Evolutionary conservation across 2,888 invertebrate species (phyloP).

Genomic region (Sialis lutaria): DNA sequence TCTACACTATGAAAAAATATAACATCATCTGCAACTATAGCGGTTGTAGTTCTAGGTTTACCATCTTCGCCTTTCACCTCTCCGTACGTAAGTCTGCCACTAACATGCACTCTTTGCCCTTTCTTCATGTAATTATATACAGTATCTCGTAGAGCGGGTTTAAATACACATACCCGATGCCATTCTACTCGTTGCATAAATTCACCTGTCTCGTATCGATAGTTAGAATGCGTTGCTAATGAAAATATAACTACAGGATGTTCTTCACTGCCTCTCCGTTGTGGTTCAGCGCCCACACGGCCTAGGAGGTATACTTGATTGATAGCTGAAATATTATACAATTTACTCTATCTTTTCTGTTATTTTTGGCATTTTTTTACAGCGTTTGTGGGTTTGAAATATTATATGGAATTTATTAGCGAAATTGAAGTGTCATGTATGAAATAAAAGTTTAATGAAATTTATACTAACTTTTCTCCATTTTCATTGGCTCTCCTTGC

Average conservation of each 20-base stretch:
- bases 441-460: too few species aligned
- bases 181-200: conserved; percentile 76
- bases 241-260: conserved; percentile 82
- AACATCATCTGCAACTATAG: conserved; percentile 74
- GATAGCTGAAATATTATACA: conserved; percentile 34
- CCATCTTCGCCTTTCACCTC: conserved; percentile 69
- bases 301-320: conserved; percentile 76
- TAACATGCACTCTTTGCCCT: conserved; percentile 69
- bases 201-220: conserved; percentile 64
- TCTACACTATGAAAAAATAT: conserved; percentile 48
- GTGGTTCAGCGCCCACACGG: conserved; percentile 76
- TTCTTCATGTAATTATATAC: conserved; percentile 67
- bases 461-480: too few species aligned
- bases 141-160: conserved; percentile 61
- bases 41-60: conserved; percentile 48
- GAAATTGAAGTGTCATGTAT: too few species aligned
- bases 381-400: too few species aligned
- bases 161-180: conserved; percentile 80
- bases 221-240: conserved; percentile 75
- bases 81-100: conserved; percentile 69
- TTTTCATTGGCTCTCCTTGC: too few species aligned
- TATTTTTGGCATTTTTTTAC: too few species aligned
- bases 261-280: conserved; percentile 60
- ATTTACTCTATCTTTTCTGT: too few species aligned
- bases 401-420: too few species aligned